phyloP scores from a whole-genome alignment of 2,113 vertebrate genomes.

The rat (Rattus norvegicus) region DNA sequence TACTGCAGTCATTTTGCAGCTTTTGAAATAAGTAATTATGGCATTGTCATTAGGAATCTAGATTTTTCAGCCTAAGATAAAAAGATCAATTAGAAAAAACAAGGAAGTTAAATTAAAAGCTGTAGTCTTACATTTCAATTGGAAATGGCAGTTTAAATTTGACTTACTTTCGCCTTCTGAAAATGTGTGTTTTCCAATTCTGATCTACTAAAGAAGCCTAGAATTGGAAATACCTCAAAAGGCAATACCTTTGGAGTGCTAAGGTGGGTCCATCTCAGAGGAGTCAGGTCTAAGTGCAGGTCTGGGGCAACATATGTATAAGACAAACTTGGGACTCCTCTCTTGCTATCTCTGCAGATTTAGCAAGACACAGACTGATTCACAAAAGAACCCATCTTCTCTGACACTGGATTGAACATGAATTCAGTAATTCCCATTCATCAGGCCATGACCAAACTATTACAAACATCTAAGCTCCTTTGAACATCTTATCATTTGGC shows the following conservation, averaged over 20 bases:
- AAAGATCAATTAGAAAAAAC: constrained; percentile 71
- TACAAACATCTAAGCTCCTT: constrained; percentile 49
- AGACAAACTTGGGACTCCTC: not conserved
- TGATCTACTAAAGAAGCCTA: not conserved
- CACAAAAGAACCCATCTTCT: constrained; percentile 54
- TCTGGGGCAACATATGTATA: not conserved
- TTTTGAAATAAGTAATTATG: constrained; percentile 60
- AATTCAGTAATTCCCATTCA: constrained; percentile 21
- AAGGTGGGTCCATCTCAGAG: not conserved
- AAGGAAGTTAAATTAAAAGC: constrained; percentile 64
- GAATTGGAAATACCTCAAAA: not conserved
- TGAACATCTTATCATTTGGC: constrained; percentile 56
- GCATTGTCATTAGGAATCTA: constrained; percentile 69
- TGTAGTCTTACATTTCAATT: constrained; percentile 62
- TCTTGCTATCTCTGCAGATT: not conserved
- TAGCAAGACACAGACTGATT: constrained; percentile 42
- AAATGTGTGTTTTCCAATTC: constrained; percentile 18
- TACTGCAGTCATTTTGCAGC: constrained; percentile 53
- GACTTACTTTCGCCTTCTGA: constrained; percentile 49
- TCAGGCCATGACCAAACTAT: not conserved
- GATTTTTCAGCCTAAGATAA: constrained; percentile 59
- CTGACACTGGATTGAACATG: not conserved
- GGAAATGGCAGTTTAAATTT: constrained; percentile 61
- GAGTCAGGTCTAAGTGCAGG: constrained; percentile 12
- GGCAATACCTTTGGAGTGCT: not conserved